Evolutionary conservation across 2,797 vertebrate genomes (phyloP).

Genomic region (Apogon hyalosoma): DNA sequence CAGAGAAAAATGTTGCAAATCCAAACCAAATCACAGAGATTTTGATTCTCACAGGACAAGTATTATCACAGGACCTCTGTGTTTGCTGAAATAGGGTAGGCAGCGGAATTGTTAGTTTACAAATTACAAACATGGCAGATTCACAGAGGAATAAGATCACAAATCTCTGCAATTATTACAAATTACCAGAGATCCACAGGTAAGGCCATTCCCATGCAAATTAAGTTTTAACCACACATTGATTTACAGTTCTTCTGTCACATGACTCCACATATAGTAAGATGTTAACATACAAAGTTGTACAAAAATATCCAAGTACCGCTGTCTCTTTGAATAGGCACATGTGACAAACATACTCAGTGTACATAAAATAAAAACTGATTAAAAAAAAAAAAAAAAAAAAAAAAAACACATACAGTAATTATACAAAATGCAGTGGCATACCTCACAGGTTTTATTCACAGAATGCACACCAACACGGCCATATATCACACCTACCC

Average conservation of each 20-base stretch:
- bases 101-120: no score
- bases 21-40: no score
- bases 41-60: no score
- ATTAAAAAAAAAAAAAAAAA: no score
- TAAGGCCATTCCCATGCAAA: no score
- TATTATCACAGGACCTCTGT: no score
- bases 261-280: slow-evolving; percentile 62
- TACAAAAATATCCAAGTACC: slow-evolving; percentile 33
- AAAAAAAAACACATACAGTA: not conserved
- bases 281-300: slow-evolving; percentile 44
- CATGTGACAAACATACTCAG: not conserved
- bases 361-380: not conserved
- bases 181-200: no score
- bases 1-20: no score
- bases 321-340: not conserved
- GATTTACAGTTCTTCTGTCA: slow-evolving; percentile 55
- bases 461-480: slow-evolving; percentile 13
- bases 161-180: no score
- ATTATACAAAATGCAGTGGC: slow-evolving; percentile 4
- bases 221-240: slow-evolving; percentile 67
- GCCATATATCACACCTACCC: slow-evolving; percentile 37
- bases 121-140: no score
- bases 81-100: no score
- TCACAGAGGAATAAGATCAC: no score
- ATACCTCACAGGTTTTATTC: slow-evolving; percentile 28